phyloP scores from a whole-genome alignment of 2,797 vertebrate genomes.

The Myotis myotis region DNA sequence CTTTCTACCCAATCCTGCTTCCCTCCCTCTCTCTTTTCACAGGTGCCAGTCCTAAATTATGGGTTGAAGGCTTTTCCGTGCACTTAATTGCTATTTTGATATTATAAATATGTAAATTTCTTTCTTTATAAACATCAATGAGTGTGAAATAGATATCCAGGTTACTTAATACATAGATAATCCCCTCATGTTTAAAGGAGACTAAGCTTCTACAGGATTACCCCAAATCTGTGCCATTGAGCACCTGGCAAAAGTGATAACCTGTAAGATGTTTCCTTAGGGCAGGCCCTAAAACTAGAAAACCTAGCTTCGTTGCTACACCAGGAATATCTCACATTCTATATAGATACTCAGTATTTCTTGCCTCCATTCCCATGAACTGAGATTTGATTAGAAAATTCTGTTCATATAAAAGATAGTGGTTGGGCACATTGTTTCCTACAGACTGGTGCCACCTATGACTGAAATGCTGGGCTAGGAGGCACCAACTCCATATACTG shows the following conservation, averaged over 20 bases:
- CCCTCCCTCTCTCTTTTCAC: neutral
- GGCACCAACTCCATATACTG: neutral
- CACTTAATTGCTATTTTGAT: neutral
- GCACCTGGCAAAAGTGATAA: neutral
- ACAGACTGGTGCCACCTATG: neutral
- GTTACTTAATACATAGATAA: neutral
- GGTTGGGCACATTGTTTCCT: neutral
- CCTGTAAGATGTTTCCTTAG: neutral
- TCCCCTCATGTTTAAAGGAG: neutral
- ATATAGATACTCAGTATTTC: neutral
- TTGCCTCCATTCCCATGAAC: neutral
- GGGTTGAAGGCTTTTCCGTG: neutral
- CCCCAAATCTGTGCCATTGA: neutral
- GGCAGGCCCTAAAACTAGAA: neutral
- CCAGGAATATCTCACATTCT: neutral
- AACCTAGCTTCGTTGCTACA: neutral
- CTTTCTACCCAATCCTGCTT: neutral
- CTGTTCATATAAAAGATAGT: neutral
- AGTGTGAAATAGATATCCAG: neutral
- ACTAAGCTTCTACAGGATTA: neutral
- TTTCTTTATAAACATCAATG: neutral
- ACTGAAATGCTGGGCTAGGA: neutral
- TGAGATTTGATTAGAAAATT: neutral
- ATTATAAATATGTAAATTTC: neutral
- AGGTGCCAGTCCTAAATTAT: neutral